Evolutionary conservation across 2,113 vertebrate genomes (phyloP), one percentile per base, ranked within the genome.

Genomic region (Salvator merianae): DNA sequence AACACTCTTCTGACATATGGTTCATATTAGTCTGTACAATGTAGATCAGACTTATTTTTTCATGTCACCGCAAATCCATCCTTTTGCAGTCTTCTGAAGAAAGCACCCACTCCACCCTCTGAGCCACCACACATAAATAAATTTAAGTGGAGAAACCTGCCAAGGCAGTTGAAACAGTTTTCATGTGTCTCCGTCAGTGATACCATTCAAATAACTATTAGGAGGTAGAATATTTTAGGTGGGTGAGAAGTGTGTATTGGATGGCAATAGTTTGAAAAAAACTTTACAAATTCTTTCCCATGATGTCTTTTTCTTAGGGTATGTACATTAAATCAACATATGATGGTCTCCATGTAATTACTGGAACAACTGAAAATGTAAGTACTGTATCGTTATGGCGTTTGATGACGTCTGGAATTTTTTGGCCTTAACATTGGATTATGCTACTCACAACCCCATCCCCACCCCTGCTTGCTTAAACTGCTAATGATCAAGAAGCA

Each of bases 241-340:
- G 90, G 66, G 14, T 92, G 82, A 91, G 93, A 92, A 53, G 93
- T 93, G 81, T 92, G 75, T 92, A 92, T 38, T 95, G 87, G 87
- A 88, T 95, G 86, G 89, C 92, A 88, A 84, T 91, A 90, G 86
- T 93, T 91, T 93, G 75, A 89, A 82, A 91, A 73, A 89, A 87
- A 9, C 88, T 93, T 95, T 94, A 95, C 91, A 95, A 93, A 79
- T 94, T 89, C 90, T 95, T 94, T 93, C 92, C 95, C 91, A 93
- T 94, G 84, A 89, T 96, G 79, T 95, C 91, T 96, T 94, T 95
- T 94, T 94, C 88, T 91, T 95, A 99, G 98, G 98, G 98, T 88
- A 99, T 99, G 98, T 99, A 99, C 96, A 99, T 99, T 95, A 99
- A 99, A 94, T 99, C 98, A 80, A 99, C 98, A 88, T 99, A 99